Evolutionary conservation across 2,797 vertebrate species (phyloP).

Genomic region (Pipistrellus kuhlii): DNA sequence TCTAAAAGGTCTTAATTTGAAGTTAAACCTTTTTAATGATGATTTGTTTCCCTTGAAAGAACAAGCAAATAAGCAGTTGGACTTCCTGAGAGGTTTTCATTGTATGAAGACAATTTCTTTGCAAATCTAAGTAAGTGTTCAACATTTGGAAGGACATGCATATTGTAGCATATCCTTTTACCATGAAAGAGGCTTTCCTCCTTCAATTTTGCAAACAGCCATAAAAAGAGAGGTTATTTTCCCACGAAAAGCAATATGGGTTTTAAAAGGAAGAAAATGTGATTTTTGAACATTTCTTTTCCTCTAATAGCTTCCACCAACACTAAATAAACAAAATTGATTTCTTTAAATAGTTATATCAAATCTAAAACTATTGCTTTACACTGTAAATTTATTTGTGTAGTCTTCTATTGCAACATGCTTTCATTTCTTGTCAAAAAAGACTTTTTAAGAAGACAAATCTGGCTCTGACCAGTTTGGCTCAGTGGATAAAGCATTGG

Average conservation of each 20-base stretch:
- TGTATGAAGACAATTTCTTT: slow-evolving; percentile 71
- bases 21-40: slow-evolving; percentile 83
- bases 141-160: not conserved
- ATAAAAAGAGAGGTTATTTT: slow-evolving; percentile 45
- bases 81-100: slow-evolving; percentile 65
- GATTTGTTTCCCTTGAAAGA: slow-evolving; percentile 77
- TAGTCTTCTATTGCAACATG: not conserved
- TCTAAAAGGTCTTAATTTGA: slow-evolving; percentile 84
- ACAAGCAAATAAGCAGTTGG: slow-evolving; percentile 76
- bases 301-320: slow-evolving; percentile 41
- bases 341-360: slow-evolving; percentile 25
- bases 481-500: too few species aligned
- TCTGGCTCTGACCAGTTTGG: not conserved
- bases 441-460: not conserved
- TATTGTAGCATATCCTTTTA: slow-evolving; percentile 29
- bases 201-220: slow-evolving; percentile 8
- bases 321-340: slow-evolving; percentile 35
- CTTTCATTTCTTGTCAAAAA: slow-evolving; percentile 24
- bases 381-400: slow-evolving; percentile 1
- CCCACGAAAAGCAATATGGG: slow-evolving; percentile 25
- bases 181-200: not conserved
- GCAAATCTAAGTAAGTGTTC: slow-evolving; percentile 63
- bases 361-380: slow-evolving; percentile 20
- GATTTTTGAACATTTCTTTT: not conserved
- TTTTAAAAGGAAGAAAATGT: slow-evolving; percentile 39